A percentile compares a stretch with the other conserved stretches of the same genome.
Conservation (phyloP, 2,797 vertebrate species). For the Urocyon cinereoargenteus region DNA sequence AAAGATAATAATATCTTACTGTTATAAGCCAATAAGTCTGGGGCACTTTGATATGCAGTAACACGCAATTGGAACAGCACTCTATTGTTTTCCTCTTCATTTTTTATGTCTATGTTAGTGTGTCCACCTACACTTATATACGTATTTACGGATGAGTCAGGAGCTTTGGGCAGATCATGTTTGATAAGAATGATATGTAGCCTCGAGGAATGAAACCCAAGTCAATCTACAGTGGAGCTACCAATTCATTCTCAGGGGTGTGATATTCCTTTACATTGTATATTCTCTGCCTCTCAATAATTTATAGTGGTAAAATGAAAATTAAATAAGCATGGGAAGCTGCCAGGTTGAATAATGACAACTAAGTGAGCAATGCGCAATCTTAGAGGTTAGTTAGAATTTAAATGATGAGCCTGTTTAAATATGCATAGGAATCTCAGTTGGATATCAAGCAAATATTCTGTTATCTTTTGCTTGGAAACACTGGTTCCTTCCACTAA, state of each 20-base stretch:
- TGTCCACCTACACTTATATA: neutral
- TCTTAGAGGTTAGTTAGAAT: neutral
- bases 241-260: neutral
- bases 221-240: neutral
- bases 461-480: neutral
- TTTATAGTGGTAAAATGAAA: neutral
- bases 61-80: neutral
- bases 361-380: neutral
- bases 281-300: neutral
- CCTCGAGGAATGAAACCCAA: neutral
- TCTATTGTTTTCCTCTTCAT: neutral
- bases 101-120: neutral
- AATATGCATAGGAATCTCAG: neutral
- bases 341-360: neutral
- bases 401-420: neutral
- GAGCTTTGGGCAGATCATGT: neutral
- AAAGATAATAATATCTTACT: neutral
- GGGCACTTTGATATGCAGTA: neutral
- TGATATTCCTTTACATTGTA: neutral
- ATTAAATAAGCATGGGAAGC: neutral
- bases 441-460: neutral
- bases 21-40: neutral
- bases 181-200: neutral
- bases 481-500: neutral
- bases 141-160: neutral